Evolutionary conservation across 2,888 invertebrate species (phyloP), one percentile per base, ranked within the genome.

Genomic region (Brachynemurus nebulosus): DNA sequence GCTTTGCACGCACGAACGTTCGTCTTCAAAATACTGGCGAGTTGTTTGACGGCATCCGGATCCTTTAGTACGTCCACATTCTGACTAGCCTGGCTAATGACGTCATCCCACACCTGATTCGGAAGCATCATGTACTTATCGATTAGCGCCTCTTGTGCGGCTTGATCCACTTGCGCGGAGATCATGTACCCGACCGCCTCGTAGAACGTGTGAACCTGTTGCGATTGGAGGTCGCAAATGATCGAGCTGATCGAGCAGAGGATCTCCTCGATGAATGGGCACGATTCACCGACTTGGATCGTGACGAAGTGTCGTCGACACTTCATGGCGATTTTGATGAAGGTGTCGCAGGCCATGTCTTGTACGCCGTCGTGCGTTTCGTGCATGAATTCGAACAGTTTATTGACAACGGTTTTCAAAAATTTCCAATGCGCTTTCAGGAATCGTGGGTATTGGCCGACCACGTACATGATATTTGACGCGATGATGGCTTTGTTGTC

Each of bases 281-380:
- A 83, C 30, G 84, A 80, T 68, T 98, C 98, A 34, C 96, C 96
- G 50, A 88, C 82, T 71, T 98, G 97, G 35, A 89, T 78, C 49
- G 86, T 91, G 16, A 97, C 95, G 71, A 99, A 99, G 69, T 98
- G 97, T 55, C 96, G 76, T 50, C 93, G 77, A 68, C 98, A 99
- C 67, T 98, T 99, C 57, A 93, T 76, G 21, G 98, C 93, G 59
- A 99, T 99, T 70, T 99, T 99, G 55, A 99, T 98, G 64, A 99
- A 99, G 33, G 98, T 99, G 69, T 99, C 98, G 72, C 98, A 99
- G 48, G 98, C 98, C 98, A 99, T 99, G 60, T 98, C 98, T 67
- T 98, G 97, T 20, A 99, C 98, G 57, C 98, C 98, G 64, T 97
- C 98, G 63, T 98, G 98, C 44, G 96, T 96, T 71, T 98, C 97